Evolutionary conservation across 2,113 vertebrate genomes (phyloP).

Genomic region (Hassar affinis): DNA sequence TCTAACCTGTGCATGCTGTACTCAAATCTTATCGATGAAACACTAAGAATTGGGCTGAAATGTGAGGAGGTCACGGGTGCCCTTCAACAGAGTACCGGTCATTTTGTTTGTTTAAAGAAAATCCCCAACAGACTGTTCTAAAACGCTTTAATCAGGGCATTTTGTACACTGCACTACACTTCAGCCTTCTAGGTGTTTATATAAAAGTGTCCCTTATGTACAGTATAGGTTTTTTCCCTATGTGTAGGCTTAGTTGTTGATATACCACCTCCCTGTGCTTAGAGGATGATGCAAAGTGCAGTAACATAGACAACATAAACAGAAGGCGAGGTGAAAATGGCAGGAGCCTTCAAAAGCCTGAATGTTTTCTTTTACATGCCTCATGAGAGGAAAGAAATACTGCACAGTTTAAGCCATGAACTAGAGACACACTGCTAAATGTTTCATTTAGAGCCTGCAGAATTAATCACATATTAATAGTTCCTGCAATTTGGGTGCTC

Average conservation of each 20-base stretch:
- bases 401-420: slow-evolving; percentile 25
- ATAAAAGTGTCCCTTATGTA: neutral
- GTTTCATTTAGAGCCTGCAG: slow-evolving; percentile 25
- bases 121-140: neutral
- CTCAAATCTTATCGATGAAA: slow-evolving; percentile 5
- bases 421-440: slow-evolving; percentile 37
- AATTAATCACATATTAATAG: slow-evolving; percentile 29
- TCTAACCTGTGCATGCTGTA: slow-evolving; percentile 14
- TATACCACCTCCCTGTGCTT: neutral
- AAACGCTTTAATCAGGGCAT: neutral
- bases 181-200: neutral
- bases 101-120: neutral
- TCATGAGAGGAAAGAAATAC: slow-evolving; percentile 16
- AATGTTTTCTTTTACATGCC: neutral
- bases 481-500: neutral
- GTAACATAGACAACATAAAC: slow-evolving; percentile 8
- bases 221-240: neutral
- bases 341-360: neutral
- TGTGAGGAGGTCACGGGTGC: neutral
- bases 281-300: slow-evolving; percentile 29
- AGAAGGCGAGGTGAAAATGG: neutral
- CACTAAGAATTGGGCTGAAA: slow-evolving; percentile 9
- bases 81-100: neutral
- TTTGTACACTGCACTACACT: neutral
- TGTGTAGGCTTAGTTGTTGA: slow-evolving; percentile 8